phyloP scores from a whole-genome alignment of 2,888 invertebrate genomes.

The Drosophila pullipes region DNA sequence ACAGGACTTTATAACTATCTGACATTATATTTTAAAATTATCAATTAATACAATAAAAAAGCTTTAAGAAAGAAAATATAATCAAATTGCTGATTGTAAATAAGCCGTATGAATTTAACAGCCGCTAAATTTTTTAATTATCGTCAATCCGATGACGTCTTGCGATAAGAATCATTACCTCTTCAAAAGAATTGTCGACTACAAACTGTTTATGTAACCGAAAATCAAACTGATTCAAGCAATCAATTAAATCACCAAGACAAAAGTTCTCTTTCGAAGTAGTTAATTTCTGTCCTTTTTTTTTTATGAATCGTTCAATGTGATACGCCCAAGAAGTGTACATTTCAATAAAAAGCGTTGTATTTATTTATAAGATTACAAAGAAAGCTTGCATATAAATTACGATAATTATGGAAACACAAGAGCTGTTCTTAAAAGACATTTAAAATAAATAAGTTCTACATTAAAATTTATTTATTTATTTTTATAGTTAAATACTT shows the following conservation, averaged over 20 bases:
- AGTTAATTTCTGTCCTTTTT: background rate
- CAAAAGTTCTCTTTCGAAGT: background rate
- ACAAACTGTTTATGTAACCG: background rate
- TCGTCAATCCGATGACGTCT: background rate
- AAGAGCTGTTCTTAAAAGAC: constrained; percentile 82
- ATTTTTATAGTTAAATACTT: constrained; percentile 82
- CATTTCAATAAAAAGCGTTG: constrained; percentile 79
- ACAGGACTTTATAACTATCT: background rate
- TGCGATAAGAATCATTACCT: background rate
- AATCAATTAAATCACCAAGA: background rate
- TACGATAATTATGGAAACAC: constrained; percentile 81
- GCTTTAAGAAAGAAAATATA: background rate
- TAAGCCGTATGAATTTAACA: background rate
- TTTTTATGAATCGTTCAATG: background rate
- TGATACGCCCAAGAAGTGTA: constrained; percentile 32
- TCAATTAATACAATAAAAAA: background rate
- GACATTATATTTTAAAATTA: background rate
- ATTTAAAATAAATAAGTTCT: constrained; percentile 79
- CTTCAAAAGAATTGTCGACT: background rate
- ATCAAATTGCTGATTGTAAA: background rate
- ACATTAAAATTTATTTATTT: constrained; percentile 82
- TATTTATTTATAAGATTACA: constrained; percentile 80
- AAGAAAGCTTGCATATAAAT: constrained; percentile 80
- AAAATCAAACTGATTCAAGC: background rate
- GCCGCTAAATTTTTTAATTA: background rate